Evolutionary conservation across 2,113 vertebrate species (phyloP).

Genomic region (Tragelaphus imberbis): DNA sequence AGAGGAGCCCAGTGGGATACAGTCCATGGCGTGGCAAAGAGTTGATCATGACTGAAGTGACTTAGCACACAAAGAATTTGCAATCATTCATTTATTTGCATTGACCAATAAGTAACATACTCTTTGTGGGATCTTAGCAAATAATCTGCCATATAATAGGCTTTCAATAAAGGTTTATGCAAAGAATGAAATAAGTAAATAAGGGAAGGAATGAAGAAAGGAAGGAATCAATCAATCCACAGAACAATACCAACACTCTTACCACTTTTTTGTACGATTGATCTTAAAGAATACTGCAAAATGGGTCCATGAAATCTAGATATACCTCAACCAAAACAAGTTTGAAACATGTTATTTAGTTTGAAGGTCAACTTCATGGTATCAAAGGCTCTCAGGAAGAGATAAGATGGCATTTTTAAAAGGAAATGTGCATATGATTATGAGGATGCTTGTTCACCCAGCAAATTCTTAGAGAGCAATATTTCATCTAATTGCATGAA

Average conservation of each 20-base stretch:
- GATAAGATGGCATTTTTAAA: background rate
- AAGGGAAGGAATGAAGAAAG: background rate
- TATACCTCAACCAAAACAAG: background rate
- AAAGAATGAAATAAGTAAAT: background rate
- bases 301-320: background rate
- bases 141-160: background rate
- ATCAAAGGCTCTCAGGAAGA: background rate
- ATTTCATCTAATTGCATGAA: slow-evolving; percentile 29
- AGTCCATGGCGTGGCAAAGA: background rate
- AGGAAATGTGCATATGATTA: background rate
- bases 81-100: background rate
- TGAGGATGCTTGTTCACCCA: background rate
- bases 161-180: background rate
- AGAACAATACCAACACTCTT: background rate
- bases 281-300: background rate
- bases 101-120: background rate
- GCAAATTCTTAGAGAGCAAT: background rate
- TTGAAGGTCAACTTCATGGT: background rate
- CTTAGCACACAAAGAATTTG: background rate
- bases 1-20: background rate
- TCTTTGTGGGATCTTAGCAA: background rate
- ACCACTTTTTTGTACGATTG: background rate
- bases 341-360: background rate
- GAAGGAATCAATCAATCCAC: background rate
- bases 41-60: background rate